A percentile compares a stretch with the other conserved stretches of the same genome.
phyloP scores from a whole-genome alignment of 2,888 invertebrate species.

The Cosmia pyralina region DNA sequence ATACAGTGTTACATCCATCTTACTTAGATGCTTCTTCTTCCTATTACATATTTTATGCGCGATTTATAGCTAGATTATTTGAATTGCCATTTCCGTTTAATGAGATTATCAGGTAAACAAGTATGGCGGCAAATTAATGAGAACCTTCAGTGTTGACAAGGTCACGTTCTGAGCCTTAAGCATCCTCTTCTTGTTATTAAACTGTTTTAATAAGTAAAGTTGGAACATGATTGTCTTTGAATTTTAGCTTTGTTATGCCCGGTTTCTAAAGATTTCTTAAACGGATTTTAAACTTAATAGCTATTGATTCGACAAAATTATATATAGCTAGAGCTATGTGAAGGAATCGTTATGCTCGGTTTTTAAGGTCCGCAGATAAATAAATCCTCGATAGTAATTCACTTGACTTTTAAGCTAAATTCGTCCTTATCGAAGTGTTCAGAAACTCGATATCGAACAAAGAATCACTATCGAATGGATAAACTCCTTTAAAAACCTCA shows the following conservation, averaged over 20 bases:
- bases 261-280: no score
- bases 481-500: no score
- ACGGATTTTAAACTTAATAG: no score
- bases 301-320: no score
- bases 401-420: no score
- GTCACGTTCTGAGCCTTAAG: constrained; percentile 7
- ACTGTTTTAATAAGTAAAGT: constrained; percentile 10
- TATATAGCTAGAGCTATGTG: no score
- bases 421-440: no score
- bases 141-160: constrained; percentile 7
- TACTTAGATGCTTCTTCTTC: constrained; percentile 40
- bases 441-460: no score
- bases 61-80: constrained; percentile 3
- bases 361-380: no score
- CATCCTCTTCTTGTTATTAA: background rate
- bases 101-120: constrained; percentile 25
- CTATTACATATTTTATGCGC: constrained; percentile 29
- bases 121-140: constrained; percentile 25
- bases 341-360: no score
- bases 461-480: no score
- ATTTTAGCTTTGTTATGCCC: constrained; percentile 3
- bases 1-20: constrained; percentile 45
- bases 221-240: constrained; percentile 1
- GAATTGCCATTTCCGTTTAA: constrained; percentile 19
- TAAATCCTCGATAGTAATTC: no score